A percentile compares a stretch with the other conserved stretches of the same genome.
Conservation (phyloP, 2,888 invertebrate genomes). For the Drosophila mayaguana region DNA sequence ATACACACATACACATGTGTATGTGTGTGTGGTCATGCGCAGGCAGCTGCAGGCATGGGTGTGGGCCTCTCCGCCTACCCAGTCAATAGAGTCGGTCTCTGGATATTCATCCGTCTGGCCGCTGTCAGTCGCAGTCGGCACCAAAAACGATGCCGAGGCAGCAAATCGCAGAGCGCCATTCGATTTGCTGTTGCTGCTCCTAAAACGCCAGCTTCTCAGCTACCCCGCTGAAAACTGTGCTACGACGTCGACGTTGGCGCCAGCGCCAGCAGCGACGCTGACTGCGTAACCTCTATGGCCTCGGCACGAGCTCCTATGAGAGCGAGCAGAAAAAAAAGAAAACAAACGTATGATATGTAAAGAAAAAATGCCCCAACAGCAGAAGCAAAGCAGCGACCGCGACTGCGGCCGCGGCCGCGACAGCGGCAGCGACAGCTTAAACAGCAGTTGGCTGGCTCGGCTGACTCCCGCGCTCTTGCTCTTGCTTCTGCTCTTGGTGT, state of each 20-base stretch:
- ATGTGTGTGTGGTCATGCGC: slow-evolving; percentile 71
- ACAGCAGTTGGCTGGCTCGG: slow-evolving; percentile 33
- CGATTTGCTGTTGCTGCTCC: slow-evolving; percentile 58
- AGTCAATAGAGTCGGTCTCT: slow-evolving; percentile 21
- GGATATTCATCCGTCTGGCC: slow-evolving; percentile 41
- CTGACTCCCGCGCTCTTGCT: slow-evolving; percentile 14
- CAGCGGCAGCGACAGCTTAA: slow-evolving; percentile 17
- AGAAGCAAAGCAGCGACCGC: slow-evolving; percentile 7
- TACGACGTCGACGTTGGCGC: slow-evolving; percentile 30
- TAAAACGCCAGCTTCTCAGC: slow-evolving; percentile 40
- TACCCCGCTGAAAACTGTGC: slow-evolving; percentile 52
- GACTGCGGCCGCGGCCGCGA: slow-evolving; percentile 15
- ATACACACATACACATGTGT: slow-evolving; percentile 20
- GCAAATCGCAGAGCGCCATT: slow-evolving; percentile 68
- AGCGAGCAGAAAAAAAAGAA: slow-evolving; percentile 1
- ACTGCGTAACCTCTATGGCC: slow-evolving; percentile 51
- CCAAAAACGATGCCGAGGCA: slow-evolving; percentile 48
- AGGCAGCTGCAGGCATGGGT: slow-evolving; percentile 54
- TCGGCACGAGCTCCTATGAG: slow-evolving; percentile 41
- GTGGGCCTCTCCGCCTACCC: slow-evolving; percentile 17
- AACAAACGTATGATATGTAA: not conserved
- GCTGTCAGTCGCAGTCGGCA: slow-evolving; percentile 44
- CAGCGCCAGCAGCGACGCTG: slow-evolving; percentile 27
- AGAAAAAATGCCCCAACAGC: slow-evolving; percentile 9
- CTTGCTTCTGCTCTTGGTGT: slow-evolving; percentile 13